Evolutionary conservation across 2,888 invertebrate species (phyloP).

Genomic region (Neoascia interrupta): DNA sequence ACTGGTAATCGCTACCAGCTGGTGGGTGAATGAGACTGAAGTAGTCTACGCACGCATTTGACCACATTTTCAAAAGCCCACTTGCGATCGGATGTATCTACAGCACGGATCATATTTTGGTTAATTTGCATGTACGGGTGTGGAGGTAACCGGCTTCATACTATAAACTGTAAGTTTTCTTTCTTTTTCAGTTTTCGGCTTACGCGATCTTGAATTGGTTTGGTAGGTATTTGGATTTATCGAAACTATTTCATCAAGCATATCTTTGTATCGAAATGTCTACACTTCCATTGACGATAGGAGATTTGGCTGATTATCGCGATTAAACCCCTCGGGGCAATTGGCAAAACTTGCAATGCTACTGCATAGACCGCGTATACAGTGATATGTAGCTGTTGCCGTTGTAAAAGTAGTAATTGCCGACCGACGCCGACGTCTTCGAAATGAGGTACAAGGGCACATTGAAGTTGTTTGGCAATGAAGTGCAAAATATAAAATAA

Average conservation of each 20-base stretch:
- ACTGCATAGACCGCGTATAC: slow-evolving; percentile 35
- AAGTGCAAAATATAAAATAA: slow-evolving; percentile 59
- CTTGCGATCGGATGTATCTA: slow-evolving; percentile 43
- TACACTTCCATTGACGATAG: slow-evolving; percentile 15
- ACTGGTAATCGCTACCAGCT: too few species aligned
- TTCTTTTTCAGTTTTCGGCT: slow-evolving; percentile 23
- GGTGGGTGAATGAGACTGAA: slow-evolving; percentile 1
- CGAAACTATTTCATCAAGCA: slow-evolving; percentile 19
- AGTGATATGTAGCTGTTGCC: not conserved
- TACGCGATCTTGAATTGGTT: slow-evolving; percentile 55
- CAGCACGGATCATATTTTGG: slow-evolving; percentile 12
- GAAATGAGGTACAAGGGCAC: slow-evolving; percentile 67
- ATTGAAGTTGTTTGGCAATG: slow-evolving; percentile 57
- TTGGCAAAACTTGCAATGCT: slow-evolving; percentile 59
- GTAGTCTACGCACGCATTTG: slow-evolving; percentile 44
- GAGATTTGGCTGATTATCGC: slow-evolving; percentile 28
- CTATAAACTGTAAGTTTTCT: slow-evolving; percentile 51
- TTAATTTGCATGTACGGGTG: slow-evolving; percentile 31
- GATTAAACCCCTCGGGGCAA: slow-evolving; percentile 40
- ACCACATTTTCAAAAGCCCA: slow-evolving; percentile 38
- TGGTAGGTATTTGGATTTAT: too few species aligned
- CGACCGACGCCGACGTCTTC: slow-evolving; percentile 32
- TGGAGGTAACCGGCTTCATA: slow-evolving; percentile 46
- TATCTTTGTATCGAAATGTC: slow-evolving; percentile 16
- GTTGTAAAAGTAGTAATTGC: not conserved